Evolutionary conservation across 2,113 vertebrate species (phyloP).

Genomic region (Glaucidium brasilianum): DNA sequence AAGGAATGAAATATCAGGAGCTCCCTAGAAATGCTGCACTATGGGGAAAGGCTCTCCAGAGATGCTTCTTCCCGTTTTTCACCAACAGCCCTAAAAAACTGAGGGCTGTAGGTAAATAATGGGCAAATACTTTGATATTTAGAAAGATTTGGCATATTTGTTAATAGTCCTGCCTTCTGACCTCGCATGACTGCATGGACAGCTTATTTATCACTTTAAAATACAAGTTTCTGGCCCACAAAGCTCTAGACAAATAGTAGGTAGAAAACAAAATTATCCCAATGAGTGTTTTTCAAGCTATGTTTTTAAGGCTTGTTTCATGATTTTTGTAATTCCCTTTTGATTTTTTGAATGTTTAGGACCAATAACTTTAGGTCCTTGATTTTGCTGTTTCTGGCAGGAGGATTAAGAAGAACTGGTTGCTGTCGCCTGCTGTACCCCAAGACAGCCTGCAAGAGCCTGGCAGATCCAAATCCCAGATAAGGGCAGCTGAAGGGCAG

Average conservation of each 20-base stretch:
- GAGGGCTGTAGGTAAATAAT: not conserved
- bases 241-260: not conserved
- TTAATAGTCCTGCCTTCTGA: not conserved
- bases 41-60: not conserved
- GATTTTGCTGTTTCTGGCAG: not conserved
- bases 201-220: not conserved
- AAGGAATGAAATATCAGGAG: not conserved
- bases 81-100: not conserved
- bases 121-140: not conserved
- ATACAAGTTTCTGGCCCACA: not conserved
- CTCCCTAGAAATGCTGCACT: not conserved
- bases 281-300: not conserved
- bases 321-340: not conserved
- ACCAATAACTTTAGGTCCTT: not conserved
- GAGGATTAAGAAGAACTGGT: not conserved
- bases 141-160: not conserved
- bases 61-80: not conserved
- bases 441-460: not conserved
- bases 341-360: not conserved
- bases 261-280: not conserved
- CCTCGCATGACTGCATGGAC: not conserved
- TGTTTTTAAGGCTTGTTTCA: not conserved
- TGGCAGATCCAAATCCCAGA: not conserved
- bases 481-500: not conserved
- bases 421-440: not conserved